These are phyloP conservation scores for Pongo abelii DNA, from an alignment of 2,113 vertebrate species.

Conservation along the genomic window DNA sequence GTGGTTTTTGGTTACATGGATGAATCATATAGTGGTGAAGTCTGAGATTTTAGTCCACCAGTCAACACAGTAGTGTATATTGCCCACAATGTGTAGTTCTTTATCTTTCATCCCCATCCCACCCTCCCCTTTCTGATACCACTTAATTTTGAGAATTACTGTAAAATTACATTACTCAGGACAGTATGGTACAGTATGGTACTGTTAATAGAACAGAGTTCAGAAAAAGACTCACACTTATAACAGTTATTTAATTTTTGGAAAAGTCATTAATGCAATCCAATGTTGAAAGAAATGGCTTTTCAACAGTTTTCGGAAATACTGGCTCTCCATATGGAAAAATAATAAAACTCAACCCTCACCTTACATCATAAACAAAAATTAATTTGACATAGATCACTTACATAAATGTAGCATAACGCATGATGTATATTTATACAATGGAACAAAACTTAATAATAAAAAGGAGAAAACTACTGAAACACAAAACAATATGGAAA, in stretches of 20 bases:
- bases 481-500: background rate
- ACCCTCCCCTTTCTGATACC: too few relatives aligned
- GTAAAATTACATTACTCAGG: background rate
- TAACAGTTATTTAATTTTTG: background rate
- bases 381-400: background rate
- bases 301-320: slow-evolving; percentile 10
- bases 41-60: too few relatives aligned
- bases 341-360: background rate
- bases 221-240: background rate
- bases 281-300: background rate
- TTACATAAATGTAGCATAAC: background rate
- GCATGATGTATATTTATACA: background rate
- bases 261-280: background rate
- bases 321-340: background rate
- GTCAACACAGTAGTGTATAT: too few relatives aligned
- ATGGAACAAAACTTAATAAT: background rate
- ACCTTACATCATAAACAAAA: background rate
- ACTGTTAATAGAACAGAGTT: background rate
- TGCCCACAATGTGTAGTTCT: too few relatives aligned
- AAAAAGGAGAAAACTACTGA: background rate
- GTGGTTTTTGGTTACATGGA: too few relatives aligned
- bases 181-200: background rate
- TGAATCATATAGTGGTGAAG: too few relatives aligned
- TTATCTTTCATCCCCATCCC: too few relatives aligned
- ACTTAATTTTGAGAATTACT: background rate